These are phyloP conservation scores for Delphinapterus leucas DNA, from an alignment of 2,113 vertebrate genomes.

Conservation along the genomic window DNA sequence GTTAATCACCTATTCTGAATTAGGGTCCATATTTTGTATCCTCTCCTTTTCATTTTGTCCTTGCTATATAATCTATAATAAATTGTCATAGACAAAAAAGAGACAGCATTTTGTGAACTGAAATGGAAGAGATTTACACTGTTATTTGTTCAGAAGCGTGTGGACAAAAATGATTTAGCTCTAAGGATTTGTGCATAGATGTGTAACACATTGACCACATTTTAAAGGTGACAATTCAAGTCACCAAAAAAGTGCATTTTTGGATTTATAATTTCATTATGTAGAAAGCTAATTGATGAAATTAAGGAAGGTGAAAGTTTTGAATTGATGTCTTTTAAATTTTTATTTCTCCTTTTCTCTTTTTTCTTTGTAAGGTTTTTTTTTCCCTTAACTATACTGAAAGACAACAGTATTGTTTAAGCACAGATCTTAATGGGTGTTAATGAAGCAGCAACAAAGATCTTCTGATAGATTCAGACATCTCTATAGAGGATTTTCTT, in stretches of 20 bases:
- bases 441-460: background rate
- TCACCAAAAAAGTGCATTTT: background rate
- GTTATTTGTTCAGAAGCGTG: background rate
- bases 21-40: background rate
- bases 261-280: background rate
- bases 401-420: background rate
- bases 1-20: background rate
- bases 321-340: background rate
- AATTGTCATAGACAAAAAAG: background rate
- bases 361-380: background rate
- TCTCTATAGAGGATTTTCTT: background rate
- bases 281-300: background rate
- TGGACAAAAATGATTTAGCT: background rate
- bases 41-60: background rate
- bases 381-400: background rate
- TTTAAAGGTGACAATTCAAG: background rate
- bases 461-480: background rate
- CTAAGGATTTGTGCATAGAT: slow-evolving; percentile 28
- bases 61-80: background rate
- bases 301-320: background rate
- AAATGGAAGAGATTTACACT: slow-evolving; percentile 26
- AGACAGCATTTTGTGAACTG: background rate
- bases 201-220: background rate
- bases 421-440: background rate
- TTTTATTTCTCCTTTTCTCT: background rate